phyloP scores from a whole-genome alignment of 2,113 vertebrate species.

The Gallinago media region DNA sequence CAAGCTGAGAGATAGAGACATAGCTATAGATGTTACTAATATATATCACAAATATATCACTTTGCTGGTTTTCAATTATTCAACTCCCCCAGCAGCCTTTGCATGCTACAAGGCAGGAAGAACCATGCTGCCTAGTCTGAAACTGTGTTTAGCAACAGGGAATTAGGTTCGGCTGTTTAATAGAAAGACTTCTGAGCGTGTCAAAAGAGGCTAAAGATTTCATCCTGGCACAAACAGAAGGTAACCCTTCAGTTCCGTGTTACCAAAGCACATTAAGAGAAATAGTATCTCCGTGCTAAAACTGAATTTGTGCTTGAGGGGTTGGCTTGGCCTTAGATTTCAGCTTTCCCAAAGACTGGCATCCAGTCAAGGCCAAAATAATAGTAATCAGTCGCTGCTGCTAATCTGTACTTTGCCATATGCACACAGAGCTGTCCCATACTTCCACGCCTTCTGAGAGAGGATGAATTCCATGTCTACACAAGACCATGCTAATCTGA shows the following conservation, averaged over 20 bases:
- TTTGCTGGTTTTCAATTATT: background rate
- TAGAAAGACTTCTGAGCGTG: background rate
- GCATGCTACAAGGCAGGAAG: background rate
- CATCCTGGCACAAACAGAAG: background rate
- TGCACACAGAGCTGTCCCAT: fast-evolving
- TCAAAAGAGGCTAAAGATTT: background rate
- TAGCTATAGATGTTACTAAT: background rate
- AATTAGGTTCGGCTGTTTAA: background rate
- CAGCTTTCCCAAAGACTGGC: background rate
- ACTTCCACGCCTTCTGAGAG: background rate
- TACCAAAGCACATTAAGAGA: background rate
- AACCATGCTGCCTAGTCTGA: background rate
- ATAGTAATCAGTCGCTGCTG: background rate
- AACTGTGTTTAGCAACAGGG: background rate
- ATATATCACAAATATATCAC: fast-evolving
- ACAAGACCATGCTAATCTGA: too few species aligned
- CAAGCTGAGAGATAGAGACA: background rate
- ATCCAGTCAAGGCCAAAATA: background rate
- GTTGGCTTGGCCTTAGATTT: background rate
- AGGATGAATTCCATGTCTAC: background rate
- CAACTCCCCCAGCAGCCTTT: background rate
- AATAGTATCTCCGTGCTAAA: background rate
- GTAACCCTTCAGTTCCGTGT: background rate
- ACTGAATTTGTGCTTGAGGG: background rate
- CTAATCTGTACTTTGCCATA: background rate